These are phyloP conservation scores for Fratercula arctica DNA, from an alignment of 2,797 vertebrate genomes.

Conservation along the genomic window DNA sequence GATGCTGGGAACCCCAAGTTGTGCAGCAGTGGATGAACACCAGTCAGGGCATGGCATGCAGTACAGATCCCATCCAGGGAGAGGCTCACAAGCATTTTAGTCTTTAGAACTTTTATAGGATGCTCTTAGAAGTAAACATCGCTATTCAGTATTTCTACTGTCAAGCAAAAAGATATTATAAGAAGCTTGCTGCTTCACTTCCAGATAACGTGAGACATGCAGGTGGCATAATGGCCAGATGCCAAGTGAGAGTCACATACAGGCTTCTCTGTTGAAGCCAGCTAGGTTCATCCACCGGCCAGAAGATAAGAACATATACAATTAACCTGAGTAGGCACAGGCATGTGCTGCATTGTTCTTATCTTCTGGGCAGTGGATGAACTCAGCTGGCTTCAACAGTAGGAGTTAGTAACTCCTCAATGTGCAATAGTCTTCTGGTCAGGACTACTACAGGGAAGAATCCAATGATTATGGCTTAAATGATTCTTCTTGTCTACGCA, in stretches of 20 bases:
- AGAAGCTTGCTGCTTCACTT: background rate
- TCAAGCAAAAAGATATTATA: background rate
- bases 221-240: background rate
- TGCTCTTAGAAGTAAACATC: background rate
- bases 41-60: background rate
- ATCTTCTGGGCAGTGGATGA: background rate
- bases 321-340: background rate
- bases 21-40: background rate
- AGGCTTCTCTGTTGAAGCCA: background rate
- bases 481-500: background rate
- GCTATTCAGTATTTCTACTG: background rate
- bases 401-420: background rate
- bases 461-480: background rate
- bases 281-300: background rate
- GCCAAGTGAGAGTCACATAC: background rate
- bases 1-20: background rate
- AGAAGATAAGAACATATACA: background rate
- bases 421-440: background rate
- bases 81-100: background rate
- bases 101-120: background rate
- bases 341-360: background rate
- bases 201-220: background rate
- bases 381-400: background rate
- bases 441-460: background rate
- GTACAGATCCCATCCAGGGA: background rate